These are phyloP conservation scores for Xenotilapia leptura DNA, from an alignment of 2,113 vertebrate genomes.

Conservation along the genomic window DNA sequence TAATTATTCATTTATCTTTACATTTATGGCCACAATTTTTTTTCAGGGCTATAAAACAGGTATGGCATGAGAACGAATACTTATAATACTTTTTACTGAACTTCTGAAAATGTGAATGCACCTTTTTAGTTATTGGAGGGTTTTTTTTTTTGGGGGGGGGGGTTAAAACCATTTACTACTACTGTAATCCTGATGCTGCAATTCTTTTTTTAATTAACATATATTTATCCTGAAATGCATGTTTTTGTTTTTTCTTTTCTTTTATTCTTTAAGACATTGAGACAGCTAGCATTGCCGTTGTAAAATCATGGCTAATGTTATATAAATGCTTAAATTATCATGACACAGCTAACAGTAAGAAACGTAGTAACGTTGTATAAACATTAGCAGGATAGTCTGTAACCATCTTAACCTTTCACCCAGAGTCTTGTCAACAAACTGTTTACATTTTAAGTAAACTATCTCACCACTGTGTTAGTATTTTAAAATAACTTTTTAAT, in stretches of 20 bases:
- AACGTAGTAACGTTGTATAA: neutral
- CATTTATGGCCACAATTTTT: neutral
- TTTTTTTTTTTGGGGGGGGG: neutral
- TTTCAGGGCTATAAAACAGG: neutral
- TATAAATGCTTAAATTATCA: neutral
- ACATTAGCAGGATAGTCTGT: neutral
- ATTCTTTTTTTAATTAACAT: neutral
- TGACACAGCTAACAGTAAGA: neutral
- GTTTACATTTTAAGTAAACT: neutral
- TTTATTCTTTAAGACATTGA: neutral
- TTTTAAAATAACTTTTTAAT: neutral
- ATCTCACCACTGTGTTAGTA: neutral
- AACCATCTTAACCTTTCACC: neutral
- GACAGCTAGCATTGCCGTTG: neutral
- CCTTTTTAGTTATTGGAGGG: neutral
- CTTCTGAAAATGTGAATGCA: neutral
- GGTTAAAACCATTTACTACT: neutral
- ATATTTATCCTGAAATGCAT: neutral
- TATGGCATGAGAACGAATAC: neutral
- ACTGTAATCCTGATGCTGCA: neutral
- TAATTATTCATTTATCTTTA: neutral
- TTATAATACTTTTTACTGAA: neutral
- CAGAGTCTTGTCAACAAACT: neutral
- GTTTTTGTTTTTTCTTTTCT: neutral
- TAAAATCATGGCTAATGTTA: neutral